Conservation (phyloP, 2,797 vertebrate genomes). For the Saxicola maurus region DNA sequence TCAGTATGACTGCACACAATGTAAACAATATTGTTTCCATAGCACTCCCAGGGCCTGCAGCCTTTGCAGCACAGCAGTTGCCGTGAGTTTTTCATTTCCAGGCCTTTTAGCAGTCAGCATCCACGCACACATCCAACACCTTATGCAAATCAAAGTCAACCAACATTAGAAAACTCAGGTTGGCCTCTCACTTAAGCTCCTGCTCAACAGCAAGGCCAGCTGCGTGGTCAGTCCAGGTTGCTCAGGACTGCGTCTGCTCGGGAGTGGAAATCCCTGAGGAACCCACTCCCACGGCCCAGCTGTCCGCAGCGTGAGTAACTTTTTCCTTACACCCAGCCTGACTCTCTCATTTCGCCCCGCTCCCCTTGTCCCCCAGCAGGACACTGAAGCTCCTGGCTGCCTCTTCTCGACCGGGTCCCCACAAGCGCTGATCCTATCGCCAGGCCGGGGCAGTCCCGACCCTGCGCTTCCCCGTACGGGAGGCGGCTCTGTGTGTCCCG, state of each 20-base stretch:
- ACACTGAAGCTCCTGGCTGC: neutral
- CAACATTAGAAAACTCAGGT: neutral
- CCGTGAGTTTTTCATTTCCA: neutral
- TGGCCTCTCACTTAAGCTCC: neutral
- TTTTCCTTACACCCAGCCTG: neutral
- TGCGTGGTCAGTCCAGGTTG: neutral
- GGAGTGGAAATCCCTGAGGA: neutral
- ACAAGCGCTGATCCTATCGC: accelerated
- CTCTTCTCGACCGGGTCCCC: neutral
- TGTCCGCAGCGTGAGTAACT: neutral
- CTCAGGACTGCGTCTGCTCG: neutral
- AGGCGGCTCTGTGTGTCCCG: accelerated
- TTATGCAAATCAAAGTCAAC: neutral
- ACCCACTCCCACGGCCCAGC: neutral
- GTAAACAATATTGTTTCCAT: neutral
- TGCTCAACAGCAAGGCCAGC: neutral
- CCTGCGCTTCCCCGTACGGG: too few species aligned
- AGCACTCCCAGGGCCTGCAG: neutral
- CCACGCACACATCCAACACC: neutral
- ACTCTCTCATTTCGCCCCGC: neutral
- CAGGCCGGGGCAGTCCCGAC: neutral
- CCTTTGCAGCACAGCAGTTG: neutral
- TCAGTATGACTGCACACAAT: neutral
- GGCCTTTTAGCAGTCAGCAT: neutral
- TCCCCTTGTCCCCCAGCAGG: neutral